phyloP scores from a whole-genome alignment of 2,888 invertebrate genomes.

The Heliconius charithonia region DNA sequence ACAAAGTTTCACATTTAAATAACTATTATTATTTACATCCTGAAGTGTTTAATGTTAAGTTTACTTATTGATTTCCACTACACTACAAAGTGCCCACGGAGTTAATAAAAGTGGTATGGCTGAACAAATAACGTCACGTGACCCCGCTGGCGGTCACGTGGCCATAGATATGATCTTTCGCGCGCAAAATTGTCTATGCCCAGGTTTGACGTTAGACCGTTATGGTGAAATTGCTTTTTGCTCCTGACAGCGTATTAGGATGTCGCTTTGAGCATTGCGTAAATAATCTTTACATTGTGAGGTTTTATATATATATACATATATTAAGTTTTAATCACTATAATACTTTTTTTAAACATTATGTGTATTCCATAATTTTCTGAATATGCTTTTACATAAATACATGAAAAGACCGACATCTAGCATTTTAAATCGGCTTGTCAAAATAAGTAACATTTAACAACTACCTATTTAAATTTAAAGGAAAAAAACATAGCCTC shows the following conservation, averaged over 20 bases:
- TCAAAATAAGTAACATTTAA: background rate
- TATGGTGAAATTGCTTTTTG: slow-evolving; percentile 39
- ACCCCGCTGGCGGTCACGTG: slow-evolving; percentile 69
- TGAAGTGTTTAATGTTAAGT: slow-evolving; percentile 6
- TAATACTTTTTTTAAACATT: background rate
- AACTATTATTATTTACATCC: slow-evolving; percentile 2
- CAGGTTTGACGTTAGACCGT: slow-evolving; percentile 44
- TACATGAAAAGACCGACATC: background rate
- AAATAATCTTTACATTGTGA: slow-evolving; percentile 11
- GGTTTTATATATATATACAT: background rate
- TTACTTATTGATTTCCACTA: slow-evolving; percentile 44
- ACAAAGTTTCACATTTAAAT: background rate
- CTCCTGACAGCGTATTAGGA: slow-evolving; percentile 37
- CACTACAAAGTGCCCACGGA: slow-evolving; percentile 43
- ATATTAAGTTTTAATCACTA: background rate
- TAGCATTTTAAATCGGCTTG: background rate
- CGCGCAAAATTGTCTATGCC: slow-evolving; percentile 74
- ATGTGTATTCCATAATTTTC: background rate
- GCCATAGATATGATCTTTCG: slow-evolving; percentile 70
- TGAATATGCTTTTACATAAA: background rate
- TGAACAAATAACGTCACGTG: slow-evolving; percentile 76
- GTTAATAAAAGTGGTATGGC: slow-evolving; percentile 73
- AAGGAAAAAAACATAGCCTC: background rate
- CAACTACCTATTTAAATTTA: background rate
- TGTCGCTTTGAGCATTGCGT: slow-evolving; percentile 35